These are phyloP conservation scores for Strigamia crassipes DNA, from an alignment of 2,888 invertebrate species.

Conservation along the genomic window DNA sequence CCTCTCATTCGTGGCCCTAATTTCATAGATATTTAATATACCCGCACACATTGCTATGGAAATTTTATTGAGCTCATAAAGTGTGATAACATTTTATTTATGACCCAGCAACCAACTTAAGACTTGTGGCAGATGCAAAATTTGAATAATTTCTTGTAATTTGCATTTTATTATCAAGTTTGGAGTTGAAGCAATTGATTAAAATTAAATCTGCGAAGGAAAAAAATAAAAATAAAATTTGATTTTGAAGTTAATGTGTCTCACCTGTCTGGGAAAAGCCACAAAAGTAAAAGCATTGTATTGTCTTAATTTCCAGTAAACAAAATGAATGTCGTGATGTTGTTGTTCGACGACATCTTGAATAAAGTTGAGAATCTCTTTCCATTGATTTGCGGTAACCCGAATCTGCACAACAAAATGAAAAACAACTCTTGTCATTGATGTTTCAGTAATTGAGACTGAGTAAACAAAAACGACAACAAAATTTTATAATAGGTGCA, in stretches of 20 bases:
- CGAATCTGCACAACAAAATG: neutral
- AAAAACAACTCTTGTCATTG: neutral
- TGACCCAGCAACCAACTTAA: neutral
- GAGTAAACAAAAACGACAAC: too few relatives aligned
- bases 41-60: neutral
- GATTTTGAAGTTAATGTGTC: neutral
- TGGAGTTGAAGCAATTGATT: neutral
- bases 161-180: constrained; percentile 24
- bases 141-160: constrained; percentile 26
- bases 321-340: constrained; percentile 6
- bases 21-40: constrained; percentile 18
- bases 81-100: constrained; percentile 20
- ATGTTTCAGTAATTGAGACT: too few relatives aligned
- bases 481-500: too few relatives aligned
- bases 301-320: constrained; percentile 2
- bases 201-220: neutral
- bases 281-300: neutral
- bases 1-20: neutral
- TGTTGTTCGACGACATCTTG: neutral
- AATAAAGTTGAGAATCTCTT: neutral
- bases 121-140: constrained; percentile 17
- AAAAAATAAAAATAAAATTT: neutral
- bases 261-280: neutral
- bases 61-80: constrained; percentile 22
- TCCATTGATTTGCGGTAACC: neutral